These are phyloP conservation scores for Brachypterus glaber DNA, from an alignment of 2,888 invertebrate species.

Conservation along the genomic window DNA sequence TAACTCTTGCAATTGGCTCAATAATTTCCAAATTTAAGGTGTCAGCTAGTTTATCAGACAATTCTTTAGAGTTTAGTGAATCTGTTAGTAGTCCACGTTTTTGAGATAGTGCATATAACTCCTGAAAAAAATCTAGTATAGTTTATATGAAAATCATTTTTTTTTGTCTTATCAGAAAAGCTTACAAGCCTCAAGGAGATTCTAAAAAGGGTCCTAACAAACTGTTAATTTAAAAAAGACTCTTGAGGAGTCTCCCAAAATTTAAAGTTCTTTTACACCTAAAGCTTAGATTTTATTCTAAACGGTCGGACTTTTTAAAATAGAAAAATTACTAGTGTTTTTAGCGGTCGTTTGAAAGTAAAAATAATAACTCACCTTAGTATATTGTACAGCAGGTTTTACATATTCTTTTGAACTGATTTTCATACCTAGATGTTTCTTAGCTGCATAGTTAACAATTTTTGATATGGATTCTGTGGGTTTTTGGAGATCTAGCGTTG, in stretches of 20 bases:
- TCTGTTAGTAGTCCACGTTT: constrained; percentile 47
- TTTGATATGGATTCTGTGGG: constrained; percentile 64
- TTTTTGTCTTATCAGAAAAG: no score
- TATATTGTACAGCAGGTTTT: constrained; percentile 62
- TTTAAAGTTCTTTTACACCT: no score
- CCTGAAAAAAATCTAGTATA: no score
- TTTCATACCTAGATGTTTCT: constrained; percentile 60
- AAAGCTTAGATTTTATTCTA: no score
- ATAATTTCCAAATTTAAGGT: constrained; percentile 75
- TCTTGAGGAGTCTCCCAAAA: no score
- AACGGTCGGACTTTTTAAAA: no score
- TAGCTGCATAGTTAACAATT: constrained; percentile 57
- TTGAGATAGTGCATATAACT: constrained; percentile 61
- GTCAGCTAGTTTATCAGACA: constrained; percentile 68
- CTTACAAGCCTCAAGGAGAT: no score
- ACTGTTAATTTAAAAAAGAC: no score
- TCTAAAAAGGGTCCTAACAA: no score
- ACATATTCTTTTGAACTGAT: constrained; percentile 66
- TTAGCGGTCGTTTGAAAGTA: no score
- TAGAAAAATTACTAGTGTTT: not conserved
- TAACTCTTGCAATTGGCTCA: constrained; percentile 71
- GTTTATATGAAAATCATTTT: no score
- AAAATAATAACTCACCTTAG: constrained; percentile 46
- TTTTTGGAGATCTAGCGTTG: constrained; percentile 56
- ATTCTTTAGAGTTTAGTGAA: constrained; percentile 58